Evolutionary conservation across 2,888 invertebrate genomes (phyloP), one percentile per base, ranked within the genome.

Genomic region (Volucella bombylans): DNA sequence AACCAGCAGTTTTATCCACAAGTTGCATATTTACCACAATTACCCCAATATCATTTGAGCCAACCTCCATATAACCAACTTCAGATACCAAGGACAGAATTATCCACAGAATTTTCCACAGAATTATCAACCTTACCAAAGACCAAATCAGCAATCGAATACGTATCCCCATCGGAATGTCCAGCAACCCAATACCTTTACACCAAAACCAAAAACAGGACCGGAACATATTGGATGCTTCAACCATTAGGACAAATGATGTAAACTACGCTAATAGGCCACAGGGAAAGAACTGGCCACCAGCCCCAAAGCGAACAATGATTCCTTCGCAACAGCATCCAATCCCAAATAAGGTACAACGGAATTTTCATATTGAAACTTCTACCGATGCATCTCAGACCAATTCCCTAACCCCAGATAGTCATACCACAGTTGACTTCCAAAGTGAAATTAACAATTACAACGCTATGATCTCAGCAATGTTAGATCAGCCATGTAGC

Each of bases 231-330:
- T 47, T n/a, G 62, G 62, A 47, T 18, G 45, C 62, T 47, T 14
- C 62, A 62, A 47, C 47, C 23, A 62, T 62, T 23, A 43, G 62
- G 45, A 62, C 62, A 18, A 62, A 23, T 39, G 23, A 47, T 9
- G 39, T 15, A 15, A 62, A 47, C 45, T 59, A 43, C 23, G 14
- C 39, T 8, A 41, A 43, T 14, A 9, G 15, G 10, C 18, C 59
- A 15, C 57, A 59, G 59, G 14, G n/a, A 43, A 18, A 14, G 18
- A 61, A 61, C 43, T 57, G 39, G 55, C n/a, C 55, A 57, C 1
- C 55, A 31, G 55, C 55, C 31, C 23, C 23, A 23, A 54, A 57
- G 45, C 11, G 45, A 45, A 31, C 49, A 12, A 49, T 49, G 8
- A 8, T 15, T 12, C 49, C 2, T 8, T 49, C 49, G 15, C 49